phyloP scores from a whole-genome alignment of 2,888 invertebrate species.

The Drymonia ruficornis region DNA sequence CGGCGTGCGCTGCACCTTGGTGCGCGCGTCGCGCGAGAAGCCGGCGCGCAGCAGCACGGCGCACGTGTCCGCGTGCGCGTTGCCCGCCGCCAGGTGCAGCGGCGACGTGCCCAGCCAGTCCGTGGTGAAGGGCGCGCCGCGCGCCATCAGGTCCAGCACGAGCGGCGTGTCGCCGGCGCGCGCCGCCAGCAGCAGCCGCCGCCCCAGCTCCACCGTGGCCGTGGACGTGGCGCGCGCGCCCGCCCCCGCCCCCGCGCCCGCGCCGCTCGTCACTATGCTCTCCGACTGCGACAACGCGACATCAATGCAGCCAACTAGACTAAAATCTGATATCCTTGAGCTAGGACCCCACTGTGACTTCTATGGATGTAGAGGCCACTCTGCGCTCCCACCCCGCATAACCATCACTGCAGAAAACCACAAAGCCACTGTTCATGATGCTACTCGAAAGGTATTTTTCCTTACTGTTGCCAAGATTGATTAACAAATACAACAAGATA shows the following conservation, averaged over 20 bases:
- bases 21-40: conserved; percentile 94
- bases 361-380: too few relatives aligned
- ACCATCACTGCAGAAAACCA: too few relatives aligned
- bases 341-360: too few relatives aligned
- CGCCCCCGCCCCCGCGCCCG: conserved; percentile 18
- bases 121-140: conserved; percentile 96
- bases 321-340: too few relatives aligned
- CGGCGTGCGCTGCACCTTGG: conserved; percentile 95
- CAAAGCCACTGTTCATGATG: too few relatives aligned
- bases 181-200: conserved; percentile 91
- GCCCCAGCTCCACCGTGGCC: conserved; percentile 91
- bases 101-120: conserved; percentile 97
- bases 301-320: too few relatives aligned
- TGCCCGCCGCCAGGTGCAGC: conserved; percentile 92
- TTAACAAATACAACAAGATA: too few relatives aligned
- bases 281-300: conserved; percentile 14
- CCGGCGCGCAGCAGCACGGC: conserved; percentile 93
- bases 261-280: conserved; percentile 13
- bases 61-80: conserved; percentile 91
- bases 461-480: too few relatives aligned
- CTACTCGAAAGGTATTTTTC: too few relatives aligned
- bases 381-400: too few relatives aligned
- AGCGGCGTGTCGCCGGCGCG: conserved; percentile 91
- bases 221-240: conserved; percentile 54
- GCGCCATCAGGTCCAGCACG: conserved; percentile 91